These are phyloP conservation scores for Tinamus guttatus DNA, from an alignment of 2,113 vertebrate genomes.

Conservation along the genomic window DNA sequence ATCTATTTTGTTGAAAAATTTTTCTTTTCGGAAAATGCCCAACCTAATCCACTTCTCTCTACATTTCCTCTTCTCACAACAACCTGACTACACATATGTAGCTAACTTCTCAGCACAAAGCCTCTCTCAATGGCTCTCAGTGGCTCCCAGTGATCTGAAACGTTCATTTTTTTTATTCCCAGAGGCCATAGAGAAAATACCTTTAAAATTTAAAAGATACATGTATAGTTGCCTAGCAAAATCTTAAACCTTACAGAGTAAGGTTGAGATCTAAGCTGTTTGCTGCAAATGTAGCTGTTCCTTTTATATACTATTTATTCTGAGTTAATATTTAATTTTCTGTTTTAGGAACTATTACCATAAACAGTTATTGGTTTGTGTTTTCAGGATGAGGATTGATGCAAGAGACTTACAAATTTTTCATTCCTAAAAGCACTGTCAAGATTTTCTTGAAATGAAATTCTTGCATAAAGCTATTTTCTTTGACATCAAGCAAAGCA, in stretches of 20 bases:
- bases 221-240: not conserved
- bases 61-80: not conserved
- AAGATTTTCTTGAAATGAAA: not conserved
- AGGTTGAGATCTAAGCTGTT: not conserved
- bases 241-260: not conserved
- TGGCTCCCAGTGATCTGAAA: not conserved
- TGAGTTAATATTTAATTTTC: slow-evolving; percentile 26
- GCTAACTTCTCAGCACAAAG: not conserved
- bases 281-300: not conserved
- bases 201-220: not conserved
- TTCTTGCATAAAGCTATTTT: not conserved
- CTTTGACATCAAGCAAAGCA: not conserved
- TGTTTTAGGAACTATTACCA: not conserved
- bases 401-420: not conserved
- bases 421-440: not conserved
- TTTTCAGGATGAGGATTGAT: not conserved
- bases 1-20: not conserved
- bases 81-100: not conserved
- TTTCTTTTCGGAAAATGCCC: not conserved
- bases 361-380: not conserved
- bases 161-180: not conserved
- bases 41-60: not conserved
- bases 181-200: not conserved
- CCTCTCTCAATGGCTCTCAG: not conserved
- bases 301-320: not conserved